These are phyloP conservation scores for Zaprionus africanus DNA, from an alignment of 1,140 invertebrate species.

Conservation along the genomic window DNA sequence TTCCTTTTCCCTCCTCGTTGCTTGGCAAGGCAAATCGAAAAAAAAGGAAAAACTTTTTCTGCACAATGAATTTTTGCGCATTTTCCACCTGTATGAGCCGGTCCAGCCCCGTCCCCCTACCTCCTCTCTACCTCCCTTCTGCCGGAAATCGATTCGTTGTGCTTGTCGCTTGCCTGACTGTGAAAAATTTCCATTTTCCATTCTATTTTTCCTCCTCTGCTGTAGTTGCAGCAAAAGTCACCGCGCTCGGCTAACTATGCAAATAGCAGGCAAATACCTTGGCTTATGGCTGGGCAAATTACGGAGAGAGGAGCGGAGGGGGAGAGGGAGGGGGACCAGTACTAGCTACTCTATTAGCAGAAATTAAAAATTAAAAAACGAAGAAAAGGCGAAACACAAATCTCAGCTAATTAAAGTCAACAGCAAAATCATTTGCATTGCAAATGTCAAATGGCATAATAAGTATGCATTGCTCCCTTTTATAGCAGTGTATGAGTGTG, in stretches of 20 bases:
- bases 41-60: constrained; percentile 66
- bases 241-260: constrained; percentile 60
- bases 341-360: constrained; percentile 20
- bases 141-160: constrained; percentile 76
- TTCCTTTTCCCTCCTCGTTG: constrained; percentile 14
- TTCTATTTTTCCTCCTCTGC: constrained; percentile 18
- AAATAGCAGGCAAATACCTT: constrained; percentile 63
- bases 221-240: constrained; percentile 41
- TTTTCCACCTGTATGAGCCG: constrained; percentile 80
- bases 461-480: constrained; percentile 20
- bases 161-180: constrained; percentile 59
- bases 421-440: constrained; percentile 72
- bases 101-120: not conserved
- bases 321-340: not conserved
- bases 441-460: constrained; percentile 70
- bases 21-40: constrained; percentile 22
- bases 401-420: constrained; percentile 80
- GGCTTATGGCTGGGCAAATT: constrained; percentile 69
- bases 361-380: constrained; percentile 6
- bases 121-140: constrained; percentile 7
- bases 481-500: not conserved
- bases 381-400: constrained; percentile 41
- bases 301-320: not conserved
- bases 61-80: constrained; percentile 82
- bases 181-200: constrained; percentile 61